phyloP scores from a whole-genome alignment of 2,113 vertebrate species.

The Amphiprion percula region DNA sequence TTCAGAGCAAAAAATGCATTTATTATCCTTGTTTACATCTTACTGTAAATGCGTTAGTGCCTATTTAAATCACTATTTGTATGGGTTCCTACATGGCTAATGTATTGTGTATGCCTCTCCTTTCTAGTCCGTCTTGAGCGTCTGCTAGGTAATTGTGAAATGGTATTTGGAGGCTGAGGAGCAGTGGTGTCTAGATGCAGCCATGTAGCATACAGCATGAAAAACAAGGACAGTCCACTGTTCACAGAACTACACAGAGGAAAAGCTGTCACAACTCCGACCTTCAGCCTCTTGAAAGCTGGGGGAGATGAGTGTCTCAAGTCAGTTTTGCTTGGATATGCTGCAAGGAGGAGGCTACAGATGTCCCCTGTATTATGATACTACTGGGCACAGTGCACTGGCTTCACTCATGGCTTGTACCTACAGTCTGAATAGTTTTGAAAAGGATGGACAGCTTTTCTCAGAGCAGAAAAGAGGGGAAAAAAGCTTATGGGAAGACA shows the following conservation, averaged over 20 bases:
- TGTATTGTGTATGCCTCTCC: constrained; percentile 10
- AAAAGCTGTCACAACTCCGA: constrained; percentile 42
- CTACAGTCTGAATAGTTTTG: constrained; percentile 40
- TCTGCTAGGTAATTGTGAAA: constrained; percentile 47
- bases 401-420: constrained; percentile 35
- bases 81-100: constrained; percentile 4
- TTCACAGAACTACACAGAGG: constrained; percentile 38
- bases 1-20: constrained; percentile 8
- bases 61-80: constrained; percentile 5
- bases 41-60: constrained; percentile 9
- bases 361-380: constrained; percentile 14
- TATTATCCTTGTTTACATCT: constrained; percentile 3
- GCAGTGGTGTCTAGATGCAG: constrained; percentile 8
- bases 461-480: constrained; percentile 20
- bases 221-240: constrained; percentile 53
- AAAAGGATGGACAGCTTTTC: constrained; percentile 57
- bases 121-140: constrained; percentile 8
- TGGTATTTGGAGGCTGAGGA: constrained; percentile 25
- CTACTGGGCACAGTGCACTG: constrained; percentile 16
- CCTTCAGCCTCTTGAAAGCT: constrained; percentile 47
- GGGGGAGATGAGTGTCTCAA: constrained; percentile 39
- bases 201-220: constrained; percentile 37
- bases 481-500: constrained; percentile 43
- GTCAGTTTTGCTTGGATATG: constrained; percentile 37
- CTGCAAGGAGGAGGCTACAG: constrained; percentile 5